phyloP scores from a whole-genome alignment of 2,113 vertebrate genomes.

The Urocynchramus pylzowi region DNA sequence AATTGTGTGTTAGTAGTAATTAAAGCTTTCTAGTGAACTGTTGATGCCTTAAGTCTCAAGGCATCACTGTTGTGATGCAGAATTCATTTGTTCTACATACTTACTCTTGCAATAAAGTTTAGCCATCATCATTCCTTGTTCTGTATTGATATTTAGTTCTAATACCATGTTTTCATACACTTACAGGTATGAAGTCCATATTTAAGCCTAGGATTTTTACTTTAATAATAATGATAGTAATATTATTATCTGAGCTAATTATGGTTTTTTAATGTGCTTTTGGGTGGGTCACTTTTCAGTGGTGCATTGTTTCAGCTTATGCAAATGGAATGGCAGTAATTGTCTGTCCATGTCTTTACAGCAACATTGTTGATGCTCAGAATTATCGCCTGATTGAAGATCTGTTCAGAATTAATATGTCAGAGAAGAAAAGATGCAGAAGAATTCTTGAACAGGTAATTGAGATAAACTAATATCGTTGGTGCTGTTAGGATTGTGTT shows the following conservation, averaged over 20 bases:
- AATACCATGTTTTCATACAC: neutral
- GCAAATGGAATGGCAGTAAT: neutral
- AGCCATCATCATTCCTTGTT: neutral
- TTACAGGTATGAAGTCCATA: neutral
- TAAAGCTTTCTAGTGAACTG: neutral
- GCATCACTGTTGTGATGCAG: neutral
- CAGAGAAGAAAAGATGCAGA: constrained; percentile 93
- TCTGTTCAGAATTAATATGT: constrained; percentile 89
- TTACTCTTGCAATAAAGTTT: neutral
- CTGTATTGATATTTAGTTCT: neutral
- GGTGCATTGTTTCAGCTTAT: neutral
- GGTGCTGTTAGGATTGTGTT: neutral
- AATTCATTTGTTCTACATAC: neutral
- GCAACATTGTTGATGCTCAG: constrained; percentile 95
- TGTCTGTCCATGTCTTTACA: constrained; percentile 55
- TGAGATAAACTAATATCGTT: neutral
- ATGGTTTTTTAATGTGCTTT: neutral
- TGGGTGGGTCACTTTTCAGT: neutral
- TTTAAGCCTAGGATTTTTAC: neutral
- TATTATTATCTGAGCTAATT: neutral
- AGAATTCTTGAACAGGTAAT: constrained; percentile 93
- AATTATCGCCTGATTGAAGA: constrained; percentile 96
- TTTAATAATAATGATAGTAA: neutral
- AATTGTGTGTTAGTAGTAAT: neutral
- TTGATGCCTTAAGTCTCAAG: neutral